Conservation (phyloP, 2,888 invertebrate species). For the Plagodis pulveraria region DNA sequence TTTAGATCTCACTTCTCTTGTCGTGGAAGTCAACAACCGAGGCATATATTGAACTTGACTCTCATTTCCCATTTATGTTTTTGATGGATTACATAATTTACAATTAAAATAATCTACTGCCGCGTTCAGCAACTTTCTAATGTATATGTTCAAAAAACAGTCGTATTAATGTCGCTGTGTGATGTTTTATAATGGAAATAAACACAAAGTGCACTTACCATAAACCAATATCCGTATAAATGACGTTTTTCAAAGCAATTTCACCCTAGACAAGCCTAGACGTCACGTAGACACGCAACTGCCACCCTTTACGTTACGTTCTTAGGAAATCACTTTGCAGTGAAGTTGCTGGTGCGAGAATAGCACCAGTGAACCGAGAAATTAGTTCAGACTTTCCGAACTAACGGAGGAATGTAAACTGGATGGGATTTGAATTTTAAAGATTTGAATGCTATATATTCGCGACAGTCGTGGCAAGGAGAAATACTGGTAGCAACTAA, state of each 20-base stretch:
- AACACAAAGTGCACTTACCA: no score
- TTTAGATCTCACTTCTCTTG: no score
- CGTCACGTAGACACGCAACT: slow-evolving; percentile 33
- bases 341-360: slow-evolving; percentile 76
- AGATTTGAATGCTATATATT: slow-evolving; percentile 12
- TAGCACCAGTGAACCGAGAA: slow-evolving; percentile 78
- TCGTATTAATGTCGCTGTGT: no score
- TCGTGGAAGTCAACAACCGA: no score
- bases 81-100: no score
- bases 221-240: background rate
- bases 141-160: no score
- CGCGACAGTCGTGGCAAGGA: slow-evolving; percentile 17
- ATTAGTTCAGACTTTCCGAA: slow-evolving; percentile 75
- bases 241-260: background rate
- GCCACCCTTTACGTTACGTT: slow-evolving; percentile 23
- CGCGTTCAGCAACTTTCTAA: no score
- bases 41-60: no score
- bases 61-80: no score
- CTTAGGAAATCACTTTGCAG: slow-evolving; percentile 78
- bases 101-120: no score
- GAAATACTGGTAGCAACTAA: no score
- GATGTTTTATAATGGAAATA: no score
- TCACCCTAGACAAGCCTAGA: slow-evolving; percentile 9
- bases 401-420: slow-evolving; percentile 63
- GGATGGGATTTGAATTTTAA: slow-evolving; percentile 29